A percentile compares a stretch with the other conserved stretches of the same genome.
phyloP scores from a whole-genome alignment of 2,888 invertebrate species.

The Charanyca ferruginea region DNA sequence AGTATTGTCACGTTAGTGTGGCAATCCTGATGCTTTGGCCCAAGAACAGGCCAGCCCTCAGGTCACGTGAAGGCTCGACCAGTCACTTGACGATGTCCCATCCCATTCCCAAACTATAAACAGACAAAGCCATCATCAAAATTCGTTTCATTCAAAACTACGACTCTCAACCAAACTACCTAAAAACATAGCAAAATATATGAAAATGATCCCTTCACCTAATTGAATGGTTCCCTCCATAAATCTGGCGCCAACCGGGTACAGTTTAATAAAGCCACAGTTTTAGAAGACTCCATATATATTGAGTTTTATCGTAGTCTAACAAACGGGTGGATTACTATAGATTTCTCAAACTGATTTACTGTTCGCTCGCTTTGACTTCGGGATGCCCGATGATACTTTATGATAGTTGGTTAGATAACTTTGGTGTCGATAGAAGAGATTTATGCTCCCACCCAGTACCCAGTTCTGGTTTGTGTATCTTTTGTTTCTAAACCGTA shows the following conservation, averaged over 20 bases:
- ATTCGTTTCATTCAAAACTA: background rate
- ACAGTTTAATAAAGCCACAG: constrained; percentile 73
- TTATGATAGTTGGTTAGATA: constrained; percentile 61
- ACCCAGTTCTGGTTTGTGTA: constrained; percentile 44
- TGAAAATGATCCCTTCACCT: constrained; percentile 70
- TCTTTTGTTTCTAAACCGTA: constrained; percentile 53
- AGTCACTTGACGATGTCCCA: too few species aligned
- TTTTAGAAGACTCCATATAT: constrained; percentile 77
- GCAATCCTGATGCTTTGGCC: too few species aligned
- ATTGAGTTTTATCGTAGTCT: constrained; percentile 76
- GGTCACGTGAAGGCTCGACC: too few species aligned
- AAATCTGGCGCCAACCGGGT: constrained; percentile 68
- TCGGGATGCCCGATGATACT: constrained; percentile 49
- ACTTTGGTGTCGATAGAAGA: constrained; percentile 57
- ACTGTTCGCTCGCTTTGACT: constrained; percentile 49
- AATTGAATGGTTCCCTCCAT: constrained; percentile 73
- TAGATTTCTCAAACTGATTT: constrained; percentile 65
- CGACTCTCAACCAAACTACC: constrained; percentile 20
- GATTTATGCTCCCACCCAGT: constrained; percentile 47
- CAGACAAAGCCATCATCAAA: too few species aligned
- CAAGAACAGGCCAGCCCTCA: too few species aligned
- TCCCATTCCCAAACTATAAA: too few species aligned
- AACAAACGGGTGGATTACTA: constrained; percentile 69
- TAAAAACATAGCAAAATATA: constrained; percentile 59
- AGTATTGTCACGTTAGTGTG: too few species aligned